A percentile compares a stretch with the other conserved stretches of the same genome.
Evolutionary conservation across 1,140 invertebrate species (phyloP).

Genomic region (Zaprionus vittiger): DNA sequence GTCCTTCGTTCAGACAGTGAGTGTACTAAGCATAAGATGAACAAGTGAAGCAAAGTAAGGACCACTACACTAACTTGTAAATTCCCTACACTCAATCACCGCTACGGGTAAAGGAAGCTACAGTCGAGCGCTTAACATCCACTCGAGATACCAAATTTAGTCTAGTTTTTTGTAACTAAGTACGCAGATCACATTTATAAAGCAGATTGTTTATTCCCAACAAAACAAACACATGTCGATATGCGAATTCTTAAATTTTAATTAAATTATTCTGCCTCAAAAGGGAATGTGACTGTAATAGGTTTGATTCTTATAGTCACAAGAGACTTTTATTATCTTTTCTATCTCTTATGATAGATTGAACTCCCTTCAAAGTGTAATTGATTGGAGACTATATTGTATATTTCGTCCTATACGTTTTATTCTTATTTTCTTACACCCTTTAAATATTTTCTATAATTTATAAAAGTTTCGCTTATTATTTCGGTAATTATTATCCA

Average conservation of each 20-base stretch:
- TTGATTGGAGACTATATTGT: too few relatives aligned
- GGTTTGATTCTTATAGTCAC: too few relatives aligned
- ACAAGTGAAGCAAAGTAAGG: not conserved
- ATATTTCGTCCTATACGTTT: too few relatives aligned
- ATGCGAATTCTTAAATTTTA: too few relatives aligned
- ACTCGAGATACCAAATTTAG: not conserved
- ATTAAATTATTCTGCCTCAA: too few relatives aligned
- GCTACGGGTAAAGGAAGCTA: not conserved
- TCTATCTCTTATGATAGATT: too few relatives aligned
- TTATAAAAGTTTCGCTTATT: not conserved
- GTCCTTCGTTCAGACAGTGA: not conserved
- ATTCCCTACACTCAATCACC: not conserved
- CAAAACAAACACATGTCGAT: not conserved
- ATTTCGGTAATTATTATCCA: slow-evolving; percentile 10
- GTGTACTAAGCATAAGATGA: not conserved
- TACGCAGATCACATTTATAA: not conserved
- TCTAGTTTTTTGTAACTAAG: not conserved
- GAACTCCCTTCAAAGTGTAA: too few relatives aligned
- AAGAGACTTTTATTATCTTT: too few relatives aligned
- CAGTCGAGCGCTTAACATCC: too few relatives aligned
- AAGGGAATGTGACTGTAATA: too few relatives aligned
- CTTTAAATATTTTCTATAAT: not conserved
- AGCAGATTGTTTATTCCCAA: not conserved
- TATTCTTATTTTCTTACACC: too few relatives aligned
- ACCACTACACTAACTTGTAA: not conserved